phyloP scores from a whole-genome alignment of 2,888 invertebrate genomes.

The Agonopterix alstromeriana region DNA sequence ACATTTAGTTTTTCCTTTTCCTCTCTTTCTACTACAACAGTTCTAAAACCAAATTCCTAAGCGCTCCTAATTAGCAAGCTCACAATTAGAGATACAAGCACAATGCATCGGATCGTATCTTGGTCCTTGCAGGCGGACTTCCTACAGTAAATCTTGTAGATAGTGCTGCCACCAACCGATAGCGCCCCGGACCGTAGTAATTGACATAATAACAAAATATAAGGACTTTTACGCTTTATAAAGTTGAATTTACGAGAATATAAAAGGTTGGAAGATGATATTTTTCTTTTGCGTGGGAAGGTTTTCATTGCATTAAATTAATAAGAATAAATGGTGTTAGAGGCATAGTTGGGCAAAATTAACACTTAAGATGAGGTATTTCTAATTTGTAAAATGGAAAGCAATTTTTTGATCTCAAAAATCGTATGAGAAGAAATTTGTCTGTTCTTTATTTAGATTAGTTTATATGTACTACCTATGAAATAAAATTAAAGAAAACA shows the following conservation, averaged over 20 bases:
- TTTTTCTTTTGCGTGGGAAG: no score
- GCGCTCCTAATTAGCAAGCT: conserved; percentile 26
- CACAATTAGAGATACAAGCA: conserved; percentile 35
- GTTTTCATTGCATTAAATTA: no score
- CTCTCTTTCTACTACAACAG: neutral
- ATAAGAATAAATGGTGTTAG: no score
- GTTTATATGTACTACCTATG: no score
- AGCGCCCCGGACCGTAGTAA: conserved; percentile 58
- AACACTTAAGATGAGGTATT: no score
- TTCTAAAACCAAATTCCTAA: conserved; percentile 6
- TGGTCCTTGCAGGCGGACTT: conserved; percentile 32
- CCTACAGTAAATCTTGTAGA: conserved; percentile 61
- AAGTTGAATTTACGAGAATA: conserved; percentile 21
- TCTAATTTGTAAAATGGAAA: no score
- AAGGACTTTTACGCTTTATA: conserved; percentile 33
- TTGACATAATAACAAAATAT: conserved; percentile 62
- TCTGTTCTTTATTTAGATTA: no score
- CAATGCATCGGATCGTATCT: conserved; percentile 34
- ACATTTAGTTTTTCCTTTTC: no score
- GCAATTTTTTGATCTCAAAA: no score
- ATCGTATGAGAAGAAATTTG: no score
- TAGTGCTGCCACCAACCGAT: conserved; percentile 49
- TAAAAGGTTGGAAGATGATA: neutral
- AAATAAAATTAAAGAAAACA: no score
- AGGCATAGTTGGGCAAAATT: no score